These are phyloP conservation scores for Promerops cafer DNA, from an alignment of 2,113 vertebrate species.

Conservation along the genomic window DNA sequence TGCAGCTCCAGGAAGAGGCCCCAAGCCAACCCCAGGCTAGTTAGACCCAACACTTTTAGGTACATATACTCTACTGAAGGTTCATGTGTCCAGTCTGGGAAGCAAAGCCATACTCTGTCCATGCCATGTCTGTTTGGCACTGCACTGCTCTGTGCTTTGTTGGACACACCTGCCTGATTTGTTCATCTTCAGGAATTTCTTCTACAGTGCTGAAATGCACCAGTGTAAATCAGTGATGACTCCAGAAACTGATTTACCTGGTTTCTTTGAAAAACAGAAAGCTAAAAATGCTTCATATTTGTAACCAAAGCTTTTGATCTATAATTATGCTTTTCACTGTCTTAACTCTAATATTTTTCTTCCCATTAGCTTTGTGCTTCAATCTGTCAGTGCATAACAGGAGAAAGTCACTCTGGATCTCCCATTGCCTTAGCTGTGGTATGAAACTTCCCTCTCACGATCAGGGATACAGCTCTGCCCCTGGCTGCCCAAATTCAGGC, in stretches of 20 bases:
- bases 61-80: background rate
- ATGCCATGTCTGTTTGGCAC: background rate
- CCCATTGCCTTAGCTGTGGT: background rate
- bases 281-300: background rate
- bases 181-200: background rate
- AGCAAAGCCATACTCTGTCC: background rate
- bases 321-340: background rate
- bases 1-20: background rate
- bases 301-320: background rate
- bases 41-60: background rate
- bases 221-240: background rate
- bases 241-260: background rate
- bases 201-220: background rate
- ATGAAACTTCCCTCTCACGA: background rate
- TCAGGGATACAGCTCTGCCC: background rate
- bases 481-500: background rate
- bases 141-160: background rate
- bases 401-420: background rate
- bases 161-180: background rate
- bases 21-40: background rate
- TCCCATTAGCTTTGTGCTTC: background rate
- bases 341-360: background rate
- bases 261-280: background rate
- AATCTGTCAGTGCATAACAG: background rate
- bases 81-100: background rate